These are phyloP conservation scores for Eucidaris tribuloides DNA, from an alignment of 35 echinoderm and acorn worm genomes.

Conservation along the genomic window DNA sequence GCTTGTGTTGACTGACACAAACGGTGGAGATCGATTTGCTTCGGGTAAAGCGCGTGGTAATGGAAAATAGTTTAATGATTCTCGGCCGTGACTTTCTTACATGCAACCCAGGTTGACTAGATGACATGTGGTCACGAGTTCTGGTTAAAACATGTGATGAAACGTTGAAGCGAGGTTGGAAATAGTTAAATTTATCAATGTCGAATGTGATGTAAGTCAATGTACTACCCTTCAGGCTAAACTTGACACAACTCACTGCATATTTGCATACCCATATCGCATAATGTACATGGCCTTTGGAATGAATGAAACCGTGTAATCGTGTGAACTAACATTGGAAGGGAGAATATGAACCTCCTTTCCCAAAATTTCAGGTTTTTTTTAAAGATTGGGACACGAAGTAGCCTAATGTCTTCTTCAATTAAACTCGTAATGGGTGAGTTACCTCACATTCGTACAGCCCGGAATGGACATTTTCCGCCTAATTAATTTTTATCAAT, in stretches of 20 bases:
- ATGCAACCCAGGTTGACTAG: too few relatives aligned
- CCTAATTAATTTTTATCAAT: background rate
- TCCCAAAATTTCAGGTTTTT: background rate
- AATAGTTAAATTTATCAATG: background rate
- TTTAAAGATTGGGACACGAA: constrained; percentile 1
- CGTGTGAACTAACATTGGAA: background rate
- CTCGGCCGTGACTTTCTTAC: too few relatives aligned
- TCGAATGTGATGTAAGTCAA: background rate
- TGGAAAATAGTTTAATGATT: background rate
- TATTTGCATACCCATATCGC: too few relatives aligned
- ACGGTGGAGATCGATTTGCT: constrained; percentile 7
- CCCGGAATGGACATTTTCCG: too few relatives aligned
- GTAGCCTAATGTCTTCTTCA: too few relatives aligned
- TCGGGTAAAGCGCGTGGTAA: constrained; percentile 4
- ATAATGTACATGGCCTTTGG: too few relatives aligned
- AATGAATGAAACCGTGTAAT: too few relatives aligned
- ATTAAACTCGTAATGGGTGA: too few relatives aligned
- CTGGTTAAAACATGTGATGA: background rate
- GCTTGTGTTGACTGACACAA: background rate
- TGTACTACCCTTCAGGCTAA: background rate
- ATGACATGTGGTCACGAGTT: background rate
- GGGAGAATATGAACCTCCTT: background rate
- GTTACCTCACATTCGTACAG: too few relatives aligned
- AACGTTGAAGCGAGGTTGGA: background rate
- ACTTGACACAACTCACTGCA: background rate